Percentiles rank a stretch among this genome's conserved stretches.
Evolutionary conservation across 2,113 vertebrate species (phyloP).

Genomic region (Callithrix jacchus): DNA sequence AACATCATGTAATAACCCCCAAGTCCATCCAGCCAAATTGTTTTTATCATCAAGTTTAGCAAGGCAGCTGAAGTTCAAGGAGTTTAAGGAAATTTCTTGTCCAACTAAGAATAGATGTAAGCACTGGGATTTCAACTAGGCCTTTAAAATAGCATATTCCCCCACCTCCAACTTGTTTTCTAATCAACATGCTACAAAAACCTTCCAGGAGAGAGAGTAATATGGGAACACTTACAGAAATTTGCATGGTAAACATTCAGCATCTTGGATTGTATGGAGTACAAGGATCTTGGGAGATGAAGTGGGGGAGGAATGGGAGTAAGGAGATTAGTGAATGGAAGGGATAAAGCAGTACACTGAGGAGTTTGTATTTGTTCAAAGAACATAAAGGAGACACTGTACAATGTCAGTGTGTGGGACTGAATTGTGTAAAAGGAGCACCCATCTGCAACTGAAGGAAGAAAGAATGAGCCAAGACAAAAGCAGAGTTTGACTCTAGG

Average conservation of each 20-base stretch:
- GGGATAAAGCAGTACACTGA: background rate
- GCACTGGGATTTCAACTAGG: background rate
- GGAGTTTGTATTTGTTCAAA: background rate
- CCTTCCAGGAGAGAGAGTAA: background rate
- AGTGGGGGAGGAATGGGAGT: background rate
- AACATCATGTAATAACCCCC: background rate
- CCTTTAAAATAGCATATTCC: background rate
- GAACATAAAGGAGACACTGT: background rate
- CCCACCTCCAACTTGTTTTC: background rate
- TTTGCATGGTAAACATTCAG: background rate
- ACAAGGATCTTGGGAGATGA: background rate
- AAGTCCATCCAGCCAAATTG: background rate
- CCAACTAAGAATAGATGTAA: background rate
- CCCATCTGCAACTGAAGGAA: background rate
- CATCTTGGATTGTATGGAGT: background rate
- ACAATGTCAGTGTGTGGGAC: background rate
- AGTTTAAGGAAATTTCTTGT: background rate
- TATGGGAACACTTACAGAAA: background rate
- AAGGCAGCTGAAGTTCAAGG: background rate
- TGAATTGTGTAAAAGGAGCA: background rate
- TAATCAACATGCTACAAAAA: background rate
- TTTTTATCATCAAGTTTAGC: background rate
- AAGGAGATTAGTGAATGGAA: background rate
- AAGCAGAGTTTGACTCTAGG: background rate
- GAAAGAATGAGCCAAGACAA: background rate